Percentiles rank a stretch among this genome's conserved stretches.
Conservation (phyloP, 2,797 vertebrate species). For the Avahi laniger region DNA sequence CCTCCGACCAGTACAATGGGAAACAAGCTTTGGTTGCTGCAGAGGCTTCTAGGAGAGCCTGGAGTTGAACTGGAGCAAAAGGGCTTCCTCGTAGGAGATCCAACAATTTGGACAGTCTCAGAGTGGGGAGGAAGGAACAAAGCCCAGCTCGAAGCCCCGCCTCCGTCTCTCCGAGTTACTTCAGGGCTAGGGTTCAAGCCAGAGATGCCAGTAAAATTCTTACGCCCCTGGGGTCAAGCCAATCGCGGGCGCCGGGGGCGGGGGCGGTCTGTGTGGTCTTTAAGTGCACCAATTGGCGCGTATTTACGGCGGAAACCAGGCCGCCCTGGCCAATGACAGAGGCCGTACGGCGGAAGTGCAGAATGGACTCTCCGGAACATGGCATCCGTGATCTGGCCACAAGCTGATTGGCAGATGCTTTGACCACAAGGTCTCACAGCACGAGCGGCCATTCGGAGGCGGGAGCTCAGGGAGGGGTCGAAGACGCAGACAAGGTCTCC, state of each 20-base stretch:
- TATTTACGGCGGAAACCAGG: neutral
- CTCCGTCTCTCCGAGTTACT: rapidly evolving
- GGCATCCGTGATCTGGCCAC: neutral
- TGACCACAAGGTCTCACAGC: neutral
- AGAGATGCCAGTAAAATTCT: neutral
- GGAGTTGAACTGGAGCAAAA: neutral
- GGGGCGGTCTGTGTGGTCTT: neutral
- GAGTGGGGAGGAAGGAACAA: conserved; percentile 76
- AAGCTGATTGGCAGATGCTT: conserved; percentile 8
- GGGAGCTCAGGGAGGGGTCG: neutral
- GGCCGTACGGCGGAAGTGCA: conserved; percentile 57
- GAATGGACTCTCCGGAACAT: neutral
- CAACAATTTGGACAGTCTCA: neutral
- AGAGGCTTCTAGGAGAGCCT: neutral
- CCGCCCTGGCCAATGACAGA: conserved; percentile 32
- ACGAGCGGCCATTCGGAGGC: neutral
- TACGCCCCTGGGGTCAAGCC: neutral
- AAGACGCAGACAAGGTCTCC: neutral
- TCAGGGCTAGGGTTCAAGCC: neutral
- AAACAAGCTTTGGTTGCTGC: neutral
- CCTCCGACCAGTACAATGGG: neutral
- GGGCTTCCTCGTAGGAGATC: neutral
- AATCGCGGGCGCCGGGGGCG: neutral
- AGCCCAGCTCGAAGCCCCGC: rapidly evolving
- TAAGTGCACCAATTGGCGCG: neutral